Base-by-base conservation (phyloP, 2,113 vertebrate genomes). In the Amia ocellicauda region DNA sequence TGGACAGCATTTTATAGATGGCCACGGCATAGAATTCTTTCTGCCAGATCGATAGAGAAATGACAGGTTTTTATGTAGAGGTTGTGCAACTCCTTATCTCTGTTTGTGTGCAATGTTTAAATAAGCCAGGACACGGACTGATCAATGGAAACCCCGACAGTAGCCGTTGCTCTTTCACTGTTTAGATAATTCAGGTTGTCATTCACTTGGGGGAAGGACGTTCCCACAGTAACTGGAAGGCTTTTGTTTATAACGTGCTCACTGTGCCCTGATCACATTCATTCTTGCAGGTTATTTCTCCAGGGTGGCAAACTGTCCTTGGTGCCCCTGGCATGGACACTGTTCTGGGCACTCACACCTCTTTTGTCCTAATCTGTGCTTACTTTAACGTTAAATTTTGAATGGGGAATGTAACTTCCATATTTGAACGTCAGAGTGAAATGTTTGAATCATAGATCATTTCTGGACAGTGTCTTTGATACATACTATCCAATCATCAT, bases 71-170 rank as follows among this genome's bases (percentile, higher is more conserved):
- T 51, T 36, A 55, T 53, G 69, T 58, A 73, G 47, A 60, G 42
- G 63, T 78, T 76, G 75, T 68, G 71, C 43, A 77, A 74, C 52
- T 68, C 69, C 64, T 77, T 74, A 75, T 72, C 74, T 71, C 63
- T 76, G 69, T 71, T 73, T 77, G 68, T 66, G 67, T 63, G 70
- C 68, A 70, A 72, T 74, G 70, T 77, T 79, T 79, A 80, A 78
- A 69, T 78, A 72, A 76, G 66, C 57, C 10, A 52, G 70, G 61
- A 63, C 62, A 73, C 17, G 16, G 52, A 50, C 61, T 71, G 80
- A 82, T 83, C 80, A 70, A 78, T 83, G 78, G 45, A 40, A 31
- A 56, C 28, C 61, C 70, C 64, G 64, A 71, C n/a, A 67, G 71
- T 50, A 64, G 63, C 63, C 64, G 62, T 72, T 20, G 2, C 45